Conservation (phyloP, 2,113 vertebrate species). For the Nothocercus nigrocapillus region DNA sequence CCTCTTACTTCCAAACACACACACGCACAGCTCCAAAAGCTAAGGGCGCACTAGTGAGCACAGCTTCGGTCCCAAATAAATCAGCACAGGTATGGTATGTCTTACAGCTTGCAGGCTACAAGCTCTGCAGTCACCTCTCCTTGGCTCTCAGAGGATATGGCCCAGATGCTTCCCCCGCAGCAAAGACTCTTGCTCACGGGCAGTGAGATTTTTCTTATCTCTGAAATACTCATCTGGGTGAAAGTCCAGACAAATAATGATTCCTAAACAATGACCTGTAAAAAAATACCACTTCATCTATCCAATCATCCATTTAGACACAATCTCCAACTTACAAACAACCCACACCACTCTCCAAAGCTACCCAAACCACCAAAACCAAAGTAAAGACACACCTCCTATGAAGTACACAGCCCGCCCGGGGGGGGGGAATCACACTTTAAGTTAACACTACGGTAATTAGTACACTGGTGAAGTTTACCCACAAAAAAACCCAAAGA, state of each 20-base stretch:
- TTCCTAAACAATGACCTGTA: not conserved
- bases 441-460: rapidly evolving
- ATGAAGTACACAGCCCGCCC: rapidly evolving
- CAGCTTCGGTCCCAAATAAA: not conserved
- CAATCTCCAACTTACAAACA: not conserved
- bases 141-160: not conserved
- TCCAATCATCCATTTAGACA: rapidly evolving
- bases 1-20: not conserved
- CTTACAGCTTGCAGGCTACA: not conserved
- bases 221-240: not conserved
- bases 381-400: not conserved
- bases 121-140: not conserved
- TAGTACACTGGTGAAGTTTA: not conserved
- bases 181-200: not conserved
- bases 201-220: not conserved
- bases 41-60: rapidly evolving
- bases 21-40: not conserved
- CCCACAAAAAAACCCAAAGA: not conserved
- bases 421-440: not conserved
- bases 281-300: not conserved
- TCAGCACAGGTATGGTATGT: not conserved
- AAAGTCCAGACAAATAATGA: not conserved
- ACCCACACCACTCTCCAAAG: not conserved
- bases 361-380: rapidly evolving
- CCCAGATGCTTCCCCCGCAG: not conserved